These are phyloP conservation scores for Sipha maydis DNA, from an alignment of 2,888 invertebrate genomes.

Conservation along the genomic window DNA sequence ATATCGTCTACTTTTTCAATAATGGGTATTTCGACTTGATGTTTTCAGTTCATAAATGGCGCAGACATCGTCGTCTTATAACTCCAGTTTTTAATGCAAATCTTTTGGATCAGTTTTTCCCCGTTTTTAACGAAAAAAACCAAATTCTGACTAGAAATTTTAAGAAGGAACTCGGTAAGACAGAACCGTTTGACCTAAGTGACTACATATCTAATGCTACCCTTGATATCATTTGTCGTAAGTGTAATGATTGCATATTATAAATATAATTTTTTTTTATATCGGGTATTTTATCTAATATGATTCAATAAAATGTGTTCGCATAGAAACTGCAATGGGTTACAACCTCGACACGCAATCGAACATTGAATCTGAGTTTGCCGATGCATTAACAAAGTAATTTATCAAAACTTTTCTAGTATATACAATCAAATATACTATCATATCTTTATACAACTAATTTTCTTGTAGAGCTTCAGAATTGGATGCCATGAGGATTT, in stretches of 20 bases:
- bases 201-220: conserved; percentile 63
- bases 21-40: too few species aligned
- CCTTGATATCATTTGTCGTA: conserved; percentile 65
- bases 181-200: conserved; percentile 63
- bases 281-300: neutral
- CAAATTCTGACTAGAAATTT: conserved; percentile 67
- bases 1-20: too few species aligned
- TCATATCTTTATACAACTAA: neutral
- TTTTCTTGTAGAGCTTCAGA: conserved; percentile 64
- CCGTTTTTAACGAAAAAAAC: conserved; percentile 68
- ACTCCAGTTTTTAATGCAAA: conserved; percentile 70
- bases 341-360: conserved; percentile 64
- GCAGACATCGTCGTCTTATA: conserved; percentile 68
- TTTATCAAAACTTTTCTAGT: neutral
- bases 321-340: conserved; percentile 64
- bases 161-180: conserved; percentile 65
- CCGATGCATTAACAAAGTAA: conserved; percentile 64
- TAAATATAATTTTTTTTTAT: neutral
- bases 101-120: conserved; percentile 68
- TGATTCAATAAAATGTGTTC: neutral
- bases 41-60: conserved; percentile 68
- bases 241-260: conserved; percentile 35
- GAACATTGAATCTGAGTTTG: conserved; percentile 63
- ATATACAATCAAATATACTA: neutral
- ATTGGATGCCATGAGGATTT: conserved; percentile 64